Evolutionary conservation across 1,140 invertebrate genomes (phyloP), one percentile per base, ranked within the genome.

Genomic region (Bombus sylvicola): DNA sequence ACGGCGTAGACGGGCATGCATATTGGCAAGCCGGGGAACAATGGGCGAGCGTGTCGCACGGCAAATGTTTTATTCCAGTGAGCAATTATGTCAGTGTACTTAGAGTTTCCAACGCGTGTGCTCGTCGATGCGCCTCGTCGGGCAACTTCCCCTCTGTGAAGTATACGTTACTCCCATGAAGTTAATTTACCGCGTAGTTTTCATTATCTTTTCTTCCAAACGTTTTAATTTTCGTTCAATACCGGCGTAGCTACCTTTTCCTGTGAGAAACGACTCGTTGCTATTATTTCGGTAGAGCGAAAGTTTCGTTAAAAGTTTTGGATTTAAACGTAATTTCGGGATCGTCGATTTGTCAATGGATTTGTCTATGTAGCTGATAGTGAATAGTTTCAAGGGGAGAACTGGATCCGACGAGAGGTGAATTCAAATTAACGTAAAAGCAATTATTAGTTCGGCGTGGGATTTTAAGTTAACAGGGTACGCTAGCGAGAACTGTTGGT

Each of bases 21-120:
- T 75, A 82, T 83, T 77, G 80, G 80, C 79, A 86, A 76, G n/a
- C 74, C 18, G 57, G 28, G 62, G 81, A 86, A 88, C 85, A 88
- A 88, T 88, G 81, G 59, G 74, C 82, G 62, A 81, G 84, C 85
- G 81, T 81, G 85, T 84, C 79, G 83, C 78, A 57, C 81, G 73
- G 71, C 66, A 62, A 88, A 76, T 80, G 77, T 85, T 85, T 85
- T 85, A 85, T 85, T 80, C 83, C 77, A 64, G 25, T 41, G 77
- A 80, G 83, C 83, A 85, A 85, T 85, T 85, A 85, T 73, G 83
- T 39, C 68, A 53, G 77, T 69, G 83, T 85, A 37, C 41, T 85
- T 80, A 53, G 68, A 85, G 83, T 85, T 85, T 80, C 39, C 53
- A 37, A 15, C 68, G 82, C 47, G 62, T 77, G 64, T 62, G 71